Percentiles rank a stretch among this genome's conserved stretches.
Conservation (phyloP, 2,113 vertebrate genomes). For the Spermophilus dauricus region DNA sequence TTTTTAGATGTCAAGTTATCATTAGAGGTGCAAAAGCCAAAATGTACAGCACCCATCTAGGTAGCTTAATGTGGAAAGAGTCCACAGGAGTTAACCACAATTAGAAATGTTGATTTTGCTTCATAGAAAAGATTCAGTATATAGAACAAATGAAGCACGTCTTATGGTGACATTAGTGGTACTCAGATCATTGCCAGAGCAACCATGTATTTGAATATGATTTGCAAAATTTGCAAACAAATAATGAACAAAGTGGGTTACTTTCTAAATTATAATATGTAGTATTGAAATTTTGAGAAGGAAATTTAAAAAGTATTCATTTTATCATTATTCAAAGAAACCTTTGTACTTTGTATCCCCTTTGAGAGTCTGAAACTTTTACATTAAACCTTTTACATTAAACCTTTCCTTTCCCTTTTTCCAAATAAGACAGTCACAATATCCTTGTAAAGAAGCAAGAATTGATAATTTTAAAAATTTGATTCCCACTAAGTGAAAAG, state of each 20-base stretch:
- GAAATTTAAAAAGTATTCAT: neutral
- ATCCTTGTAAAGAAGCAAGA: neutral
- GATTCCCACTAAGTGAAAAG: neutral
- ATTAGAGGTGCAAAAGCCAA: neutral
- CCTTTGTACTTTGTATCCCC: neutral
- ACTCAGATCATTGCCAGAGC: neutral
- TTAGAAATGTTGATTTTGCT: neutral
- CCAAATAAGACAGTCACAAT: neutral
- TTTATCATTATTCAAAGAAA: slow-evolving; percentile 40
- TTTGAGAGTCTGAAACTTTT: neutral
- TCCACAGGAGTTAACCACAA: neutral
- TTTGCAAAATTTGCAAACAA: neutral
- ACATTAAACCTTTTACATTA: neutral
- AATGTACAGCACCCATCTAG: neutral
- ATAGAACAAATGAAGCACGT: neutral
- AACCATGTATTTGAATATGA: neutral
- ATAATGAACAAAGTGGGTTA: neutral
- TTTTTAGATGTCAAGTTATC: neutral
- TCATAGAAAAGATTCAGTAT: neutral
- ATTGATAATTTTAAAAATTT: slow-evolving; percentile 2
- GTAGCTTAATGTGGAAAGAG: neutral
- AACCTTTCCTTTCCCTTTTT: neutral
- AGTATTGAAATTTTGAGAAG: neutral
- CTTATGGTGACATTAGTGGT: neutral
- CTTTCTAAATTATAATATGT: neutral